These are phyloP conservation scores for Ancistrus triradiatus DNA, from an alignment of 2,113 vertebrate genomes.

Conservation along the genomic window DNA sequence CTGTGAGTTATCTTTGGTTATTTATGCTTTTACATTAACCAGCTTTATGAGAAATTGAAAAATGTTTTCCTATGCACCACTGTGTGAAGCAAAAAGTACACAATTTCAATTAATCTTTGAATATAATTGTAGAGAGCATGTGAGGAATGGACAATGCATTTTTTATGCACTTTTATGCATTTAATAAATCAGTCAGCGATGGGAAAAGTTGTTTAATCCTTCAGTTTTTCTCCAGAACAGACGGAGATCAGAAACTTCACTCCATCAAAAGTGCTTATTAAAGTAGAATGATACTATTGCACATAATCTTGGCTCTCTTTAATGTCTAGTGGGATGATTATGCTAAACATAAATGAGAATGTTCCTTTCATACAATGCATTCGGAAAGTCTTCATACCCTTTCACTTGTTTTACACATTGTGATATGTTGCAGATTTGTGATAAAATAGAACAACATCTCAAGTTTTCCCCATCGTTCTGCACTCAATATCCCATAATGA, in stretches of 20 bases:
- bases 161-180: constrained; percentile 29
- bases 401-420: too few relatives aligned
- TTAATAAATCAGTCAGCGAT: constrained; percentile 42
- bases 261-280: constrained; percentile 27
- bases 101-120: constrained; percentile 2
- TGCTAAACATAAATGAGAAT: constrained; percentile 17
- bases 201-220: constrained; percentile 21
- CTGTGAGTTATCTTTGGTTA: constrained; percentile 3
- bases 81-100: constrained; percentile 41
- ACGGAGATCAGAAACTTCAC: constrained; percentile 8
- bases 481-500: too few relatives aligned
- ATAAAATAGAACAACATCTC: too few relatives aligned
- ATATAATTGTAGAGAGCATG: constrained; percentile 15
- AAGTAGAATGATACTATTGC: background rate
- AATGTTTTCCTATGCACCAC: constrained; percentile 29
- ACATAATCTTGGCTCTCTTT: too few relatives aligned
- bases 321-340: too few relatives aligned
- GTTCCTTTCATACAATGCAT: background rate
- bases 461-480: too few relatives aligned
- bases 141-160: constrained; percentile 30
- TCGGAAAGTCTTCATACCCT: too few relatives aligned
- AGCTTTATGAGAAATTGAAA: background rate
- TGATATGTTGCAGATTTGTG: too few relatives aligned
- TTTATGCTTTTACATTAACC: too few relatives aligned
- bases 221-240: constrained; percentile 1